Percentiles rank a stretch among this genome's conserved stretches.
phyloP scores from a whole-genome alignment of 2,888 invertebrate genomes.

The Callosobruchus maculatus region DNA sequence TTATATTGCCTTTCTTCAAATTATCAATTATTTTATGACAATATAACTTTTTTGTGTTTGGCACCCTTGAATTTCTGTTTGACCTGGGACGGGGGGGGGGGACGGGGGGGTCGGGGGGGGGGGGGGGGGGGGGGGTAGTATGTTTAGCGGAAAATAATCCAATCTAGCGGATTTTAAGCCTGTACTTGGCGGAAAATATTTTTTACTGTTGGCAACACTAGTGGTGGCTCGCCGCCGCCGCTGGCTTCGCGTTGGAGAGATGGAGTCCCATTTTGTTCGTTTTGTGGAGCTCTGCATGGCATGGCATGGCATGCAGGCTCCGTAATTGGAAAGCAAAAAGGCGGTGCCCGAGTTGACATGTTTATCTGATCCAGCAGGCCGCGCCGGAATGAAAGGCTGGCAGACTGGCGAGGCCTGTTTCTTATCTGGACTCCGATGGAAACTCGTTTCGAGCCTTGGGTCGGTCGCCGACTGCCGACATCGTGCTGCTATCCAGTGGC shows the following conservation, averaged over 20 bases:
- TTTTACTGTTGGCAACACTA: too few relatives aligned
- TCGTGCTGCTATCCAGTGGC: constrained; percentile 19
- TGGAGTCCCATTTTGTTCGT: constrained; percentile 3
- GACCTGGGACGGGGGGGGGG: too few relatives aligned
- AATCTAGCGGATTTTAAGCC: too few relatives aligned
- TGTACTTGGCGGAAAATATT: too few relatives aligned
- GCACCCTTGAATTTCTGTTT: too few relatives aligned
- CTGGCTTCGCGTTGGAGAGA: background rate
- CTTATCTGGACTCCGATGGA: constrained; percentile 14
- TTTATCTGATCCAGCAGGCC: constrained; percentile 49
- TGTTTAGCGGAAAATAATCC: too few relatives aligned
- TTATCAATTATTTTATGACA: too few relatives aligned
- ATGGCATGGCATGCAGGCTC: constrained; percentile 12
- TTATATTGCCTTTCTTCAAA: too few relatives aligned
- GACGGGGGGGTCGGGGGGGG: too few relatives aligned
- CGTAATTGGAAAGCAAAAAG: constrained; percentile 40
- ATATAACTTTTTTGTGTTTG: too few relatives aligned
- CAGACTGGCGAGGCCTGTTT: constrained; percentile 35
- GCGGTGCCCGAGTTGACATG: constrained; percentile 47
- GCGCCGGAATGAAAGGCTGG: too few relatives aligned
- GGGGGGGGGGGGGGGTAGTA: too few relatives aligned
- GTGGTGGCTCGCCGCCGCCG: background rate
- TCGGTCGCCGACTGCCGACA: constrained; percentile 35
- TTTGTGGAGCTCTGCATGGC: background rate
- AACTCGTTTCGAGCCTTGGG: constrained; percentile 34